Conservation (phyloP, 2,113 vertebrate genomes). For the Onychostruthus taczanowskii region DNA sequence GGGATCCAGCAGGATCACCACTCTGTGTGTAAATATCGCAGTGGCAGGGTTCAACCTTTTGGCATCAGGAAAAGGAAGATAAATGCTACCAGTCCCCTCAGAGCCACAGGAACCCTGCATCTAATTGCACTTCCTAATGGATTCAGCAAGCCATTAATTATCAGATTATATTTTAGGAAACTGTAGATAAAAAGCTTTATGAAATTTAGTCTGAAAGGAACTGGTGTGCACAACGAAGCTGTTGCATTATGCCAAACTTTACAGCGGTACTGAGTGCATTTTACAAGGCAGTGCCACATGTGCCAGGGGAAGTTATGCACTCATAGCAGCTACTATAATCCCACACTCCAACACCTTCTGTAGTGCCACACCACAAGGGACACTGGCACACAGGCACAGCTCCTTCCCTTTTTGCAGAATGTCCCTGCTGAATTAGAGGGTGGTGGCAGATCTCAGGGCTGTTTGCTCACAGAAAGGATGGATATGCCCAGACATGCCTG, state of each 20-base stretch:
- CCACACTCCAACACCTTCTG: neutral
- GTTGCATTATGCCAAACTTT: neutral
- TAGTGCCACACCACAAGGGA: neutral
- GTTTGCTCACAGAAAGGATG: neutral
- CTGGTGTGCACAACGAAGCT: neutral
- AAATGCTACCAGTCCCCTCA: constrained; percentile 54
- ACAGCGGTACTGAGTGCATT: neutral
- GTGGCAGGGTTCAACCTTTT: constrained; percentile 4
- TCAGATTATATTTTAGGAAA: constrained; percentile 66
- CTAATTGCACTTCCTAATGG: constrained; percentile 71
- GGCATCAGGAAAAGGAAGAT: constrained; percentile 47
- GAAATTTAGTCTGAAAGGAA: constrained; percentile 35
- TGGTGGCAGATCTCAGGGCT: neutral
- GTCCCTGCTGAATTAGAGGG: neutral
- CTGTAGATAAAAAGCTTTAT: constrained; percentile 39
- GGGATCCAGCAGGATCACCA: neutral
- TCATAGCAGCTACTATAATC: fast-evolving
- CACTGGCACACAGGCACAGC: neutral
- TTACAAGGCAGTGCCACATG: neutral
- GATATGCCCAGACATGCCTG: neutral
- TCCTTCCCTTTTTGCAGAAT: neutral
- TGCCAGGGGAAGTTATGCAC: neutral
- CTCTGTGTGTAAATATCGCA: neutral
- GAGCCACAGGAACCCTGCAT: constrained; percentile 48
- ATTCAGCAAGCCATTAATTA: constrained; percentile 73